Evolutionary conservation across 1,140 invertebrate species (phyloP).

Genomic region (Drosophila aff.): DNA sequence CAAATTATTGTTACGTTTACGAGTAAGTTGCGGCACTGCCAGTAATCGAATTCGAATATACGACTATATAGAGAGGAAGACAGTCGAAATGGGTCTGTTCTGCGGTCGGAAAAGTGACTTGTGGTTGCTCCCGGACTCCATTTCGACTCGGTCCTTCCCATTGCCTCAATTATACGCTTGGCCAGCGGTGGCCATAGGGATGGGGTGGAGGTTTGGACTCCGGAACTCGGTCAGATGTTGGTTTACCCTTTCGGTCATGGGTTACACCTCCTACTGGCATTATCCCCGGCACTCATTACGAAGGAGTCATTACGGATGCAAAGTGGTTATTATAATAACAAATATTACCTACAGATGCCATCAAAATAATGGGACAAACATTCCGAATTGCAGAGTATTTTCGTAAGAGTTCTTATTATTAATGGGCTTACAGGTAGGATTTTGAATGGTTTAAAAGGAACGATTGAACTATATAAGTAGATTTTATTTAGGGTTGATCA

Average conservation of each 20-base stretch:
- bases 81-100: slow-evolving; percentile 9
- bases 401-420: background rate
- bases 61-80: background rate
- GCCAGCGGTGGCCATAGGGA: slow-evolving; percentile 27
- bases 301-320: slow-evolving; percentile 42
- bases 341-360: slow-evolving; percentile 35
- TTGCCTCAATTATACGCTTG: slow-evolving; percentile 73
- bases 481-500: too few species aligned
- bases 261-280: slow-evolving; percentile 74
- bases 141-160: slow-evolving; percentile 16
- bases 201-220: background rate
- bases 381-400: background rate
- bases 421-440: background rate
- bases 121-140: slow-evolving; percentile 27
- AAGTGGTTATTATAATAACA: slow-evolving; percentile 44
- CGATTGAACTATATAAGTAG: too few species aligned
- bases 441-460: background rate
- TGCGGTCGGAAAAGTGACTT: slow-evolving; percentile 23
- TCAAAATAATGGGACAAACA: background rate
- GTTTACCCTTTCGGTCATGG: slow-evolving; percentile 72
- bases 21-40: slow-evolving; percentile 58
- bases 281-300: slow-evolving; percentile 17
- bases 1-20: slow-evolving; percentile 74
- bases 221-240: slow-evolving; percentile 74
- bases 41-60: slow-evolving; percentile 37